Evolutionary conservation across 1,140 invertebrate genomes (phyloP).

Genomic region (Cydia strobilella): DNA sequence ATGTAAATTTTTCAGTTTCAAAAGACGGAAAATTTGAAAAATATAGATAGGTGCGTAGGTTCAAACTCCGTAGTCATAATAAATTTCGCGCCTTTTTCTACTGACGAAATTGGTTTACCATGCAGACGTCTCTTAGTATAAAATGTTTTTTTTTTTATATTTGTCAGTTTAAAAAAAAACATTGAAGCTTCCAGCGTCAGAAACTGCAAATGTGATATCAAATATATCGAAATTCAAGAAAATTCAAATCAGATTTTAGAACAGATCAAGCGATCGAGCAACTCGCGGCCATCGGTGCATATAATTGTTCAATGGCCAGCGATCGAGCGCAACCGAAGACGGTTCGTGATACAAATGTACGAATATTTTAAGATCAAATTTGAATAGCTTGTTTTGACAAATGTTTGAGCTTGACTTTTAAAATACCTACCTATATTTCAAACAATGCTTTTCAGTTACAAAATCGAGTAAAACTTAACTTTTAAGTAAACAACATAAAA

Average conservation of each 20-base stretch:
- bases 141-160: neutral
- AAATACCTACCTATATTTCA: neutral
- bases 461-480: neutral
- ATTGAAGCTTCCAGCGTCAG: neutral
- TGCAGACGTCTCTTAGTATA: neutral
- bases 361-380: neutral
- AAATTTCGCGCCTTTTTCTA: too few species aligned
- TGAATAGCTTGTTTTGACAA: neutral
- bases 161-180: neutral
- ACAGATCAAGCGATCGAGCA: conserved; percentile 13
- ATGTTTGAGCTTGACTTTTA: neutral
- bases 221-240: conserved; percentile 22
- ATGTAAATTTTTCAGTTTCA: too few species aligned
- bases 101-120: too few species aligned
- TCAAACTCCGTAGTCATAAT: too few species aligned
- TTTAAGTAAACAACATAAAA: too few species aligned
- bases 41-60: too few species aligned
- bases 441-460: neutral
- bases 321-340: neutral
- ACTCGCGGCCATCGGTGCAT: conserved; percentile 11
- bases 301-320: neutral
- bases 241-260: neutral
- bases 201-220: neutral
- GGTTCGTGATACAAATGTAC: neutral
- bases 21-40: too few species aligned